Conservation (phyloP, 2,797 vertebrate genomes). For the Botia kubotai region DNA sequence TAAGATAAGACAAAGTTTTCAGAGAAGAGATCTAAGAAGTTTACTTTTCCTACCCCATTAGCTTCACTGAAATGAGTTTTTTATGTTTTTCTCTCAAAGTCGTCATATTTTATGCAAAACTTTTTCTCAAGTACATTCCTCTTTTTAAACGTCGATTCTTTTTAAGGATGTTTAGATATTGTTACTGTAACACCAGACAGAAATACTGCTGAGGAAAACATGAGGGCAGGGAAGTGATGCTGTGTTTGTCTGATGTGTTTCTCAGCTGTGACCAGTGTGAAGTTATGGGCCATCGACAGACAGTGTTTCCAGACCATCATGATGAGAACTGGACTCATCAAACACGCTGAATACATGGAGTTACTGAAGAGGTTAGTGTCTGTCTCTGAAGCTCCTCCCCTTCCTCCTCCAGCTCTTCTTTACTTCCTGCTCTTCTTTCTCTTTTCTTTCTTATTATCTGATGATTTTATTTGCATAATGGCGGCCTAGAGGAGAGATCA, state of each 20-base stretch:
- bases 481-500: constrained; percentile 49
- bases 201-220: background rate
- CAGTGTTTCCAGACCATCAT: constrained; percentile 99
- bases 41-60: no score
- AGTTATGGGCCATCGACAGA: constrained; percentile 96
- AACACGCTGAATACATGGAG: constrained; percentile 97
- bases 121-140: no score
- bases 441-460: constrained; percentile 49
- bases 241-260: constrained; percentile 31
- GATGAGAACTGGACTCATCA: constrained; percentile 98
- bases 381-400: constrained; percentile 28
- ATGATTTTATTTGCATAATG: constrained; percentile 57
- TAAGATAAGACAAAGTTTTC: no score
- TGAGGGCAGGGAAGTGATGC: constrained; percentile 13
- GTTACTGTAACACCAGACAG: no score
- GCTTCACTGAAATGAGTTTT: no score
- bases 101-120: no score
- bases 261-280: constrained; percentile 91
- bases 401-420: constrained; percentile 29
- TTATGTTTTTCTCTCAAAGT: no score
- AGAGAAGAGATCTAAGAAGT: no score
- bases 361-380: constrained; percentile 90
- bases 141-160: no score
- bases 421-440: constrained; percentile 30
- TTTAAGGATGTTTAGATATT: no score